Evolutionary conservation across 1,140 invertebrate species (phyloP).

Genomic region (Branchinecta lindahli): DNA sequence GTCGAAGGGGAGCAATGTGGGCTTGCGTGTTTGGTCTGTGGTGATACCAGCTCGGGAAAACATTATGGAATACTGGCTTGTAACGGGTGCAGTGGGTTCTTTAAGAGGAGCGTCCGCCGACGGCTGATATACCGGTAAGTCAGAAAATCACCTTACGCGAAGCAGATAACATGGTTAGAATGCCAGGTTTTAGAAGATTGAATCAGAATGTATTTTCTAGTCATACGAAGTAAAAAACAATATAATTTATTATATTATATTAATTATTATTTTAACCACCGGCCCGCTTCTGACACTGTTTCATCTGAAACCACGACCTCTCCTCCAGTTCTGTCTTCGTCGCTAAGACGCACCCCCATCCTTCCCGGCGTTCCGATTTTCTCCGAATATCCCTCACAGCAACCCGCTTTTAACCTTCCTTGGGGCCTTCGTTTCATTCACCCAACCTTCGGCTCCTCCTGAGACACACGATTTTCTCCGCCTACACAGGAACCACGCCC

Average conservation of each 20-base stretch:
- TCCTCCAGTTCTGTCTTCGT: neutral
- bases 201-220: neutral
- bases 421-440: neutral
- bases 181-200: neutral
- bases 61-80: conserved; percentile 98
- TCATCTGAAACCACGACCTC: neutral
- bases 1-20: conserved; percentile 30
- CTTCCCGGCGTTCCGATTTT: neutral
- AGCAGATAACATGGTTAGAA: neutral
- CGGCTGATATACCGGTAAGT: conserved; percentile 91
- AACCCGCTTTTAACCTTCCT: neutral
- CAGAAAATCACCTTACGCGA: conserved; percentile 1
- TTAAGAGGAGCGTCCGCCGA: conserved; percentile 87
- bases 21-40: conserved; percentile 82
- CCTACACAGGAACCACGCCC: neutral
- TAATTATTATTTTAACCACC: no score
- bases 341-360: neutral
- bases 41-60: conserved; percentile 90
- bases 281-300: neutral
- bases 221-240: neutral
- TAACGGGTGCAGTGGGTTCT: conserved; percentile 97
- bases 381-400: neutral
- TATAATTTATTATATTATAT: neutral
- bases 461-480: neutral
- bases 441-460: neutral